Base-by-base conservation (phyloP, 1,140 invertebrate genomes). In the Zaprionus africanus region DNA sequence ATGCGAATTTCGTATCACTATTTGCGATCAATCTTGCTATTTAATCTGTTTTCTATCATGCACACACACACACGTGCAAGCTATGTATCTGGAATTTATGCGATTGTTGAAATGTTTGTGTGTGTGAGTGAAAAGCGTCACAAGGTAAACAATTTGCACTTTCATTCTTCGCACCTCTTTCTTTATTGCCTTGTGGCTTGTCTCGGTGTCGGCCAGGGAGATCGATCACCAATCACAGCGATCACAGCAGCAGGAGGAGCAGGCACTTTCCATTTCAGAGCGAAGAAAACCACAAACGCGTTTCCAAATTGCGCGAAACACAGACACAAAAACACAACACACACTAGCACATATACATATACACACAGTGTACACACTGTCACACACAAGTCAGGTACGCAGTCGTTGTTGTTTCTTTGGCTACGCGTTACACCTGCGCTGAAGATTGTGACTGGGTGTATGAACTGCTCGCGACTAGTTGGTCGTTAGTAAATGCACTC, bases 91-190 rank as follows among this genome's bases (percentile, higher is more conserved):
- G 58, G 34, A 31, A 58, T 36, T 58, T 13, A 24, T 60, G 4
- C 7, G 34, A 9, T 34, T 34, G 31, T 9, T 9, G 2, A 9
- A 34, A 22, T 38, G 43, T 31, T 41, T 58, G 54, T 66, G 43
- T 31, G 56, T 58, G 54, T 66, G 38, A 66, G 41, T 68, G 54
- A 70, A 75, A 43, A 28, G 38, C 41, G 59, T 38, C 43, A 38
- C 34, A 70, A 70, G 53, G 66, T 63, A 70, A 75, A 75, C 71
- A 69, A 74, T 61, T 69, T 56, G 57, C 71, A 73, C 83, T 90
- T 90, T 90, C 81, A 90, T 76, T 90, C 58, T 79, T 88, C 85
- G 60, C 85, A 88, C 85, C 85, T 84, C 54, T 74, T 74, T 72
- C 34, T 63, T 57, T n/a, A 46, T 46, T 17, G 41, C 41, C 41